Evolutionary conservation across 53 echinoderm and acorn worm genomes (phyloP).

Genomic region (Pentamera pediparva): DNA sequence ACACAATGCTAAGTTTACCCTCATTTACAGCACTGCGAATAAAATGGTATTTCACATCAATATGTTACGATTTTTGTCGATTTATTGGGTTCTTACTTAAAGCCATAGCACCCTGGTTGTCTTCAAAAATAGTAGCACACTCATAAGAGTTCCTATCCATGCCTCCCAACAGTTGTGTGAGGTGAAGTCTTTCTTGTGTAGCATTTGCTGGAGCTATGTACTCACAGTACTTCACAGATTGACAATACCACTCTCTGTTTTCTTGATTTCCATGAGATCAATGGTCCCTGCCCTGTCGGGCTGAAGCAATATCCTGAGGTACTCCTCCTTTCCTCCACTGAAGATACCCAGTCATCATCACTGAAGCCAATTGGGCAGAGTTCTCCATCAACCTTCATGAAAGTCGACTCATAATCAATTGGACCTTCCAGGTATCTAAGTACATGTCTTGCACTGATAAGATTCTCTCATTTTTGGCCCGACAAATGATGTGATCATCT

Average conservation of each 20-base stretch:
- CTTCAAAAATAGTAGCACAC: slow-evolving; percentile 15
- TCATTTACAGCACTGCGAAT: slow-evolving; percentile 1
- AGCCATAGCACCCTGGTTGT: slow-evolving; percentile 22
- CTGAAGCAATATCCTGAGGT: slow-evolving; percentile 27
- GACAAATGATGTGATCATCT: slow-evolving; percentile 29
- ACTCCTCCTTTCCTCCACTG: slow-evolving; percentile 36
- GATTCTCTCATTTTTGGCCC: slow-evolving; percentile 13
- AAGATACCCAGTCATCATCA: slow-evolving; percentile 36
- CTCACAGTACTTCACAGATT: slow-evolving; percentile 6
- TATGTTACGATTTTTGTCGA: slow-evolving; percentile 26
- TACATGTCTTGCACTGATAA: slow-evolving; percentile 15
- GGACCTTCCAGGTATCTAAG: slow-evolving; percentile 30
- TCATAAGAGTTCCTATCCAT: slow-evolving; percentile 13
- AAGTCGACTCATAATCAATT: slow-evolving; percentile 36
- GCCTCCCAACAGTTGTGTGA: slow-evolving; percentile 18
- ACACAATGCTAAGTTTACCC: slow-evolving; percentile 1
- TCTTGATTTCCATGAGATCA: slow-evolving; percentile 22
- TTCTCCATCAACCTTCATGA: slow-evolving; percentile 8
- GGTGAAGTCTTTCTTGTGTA: slow-evolving; percentile 15
- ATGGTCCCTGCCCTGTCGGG: slow-evolving; percentile 1
- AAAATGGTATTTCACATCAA: slow-evolving; percentile 6
- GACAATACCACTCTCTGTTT: slow-evolving; percentile 27
- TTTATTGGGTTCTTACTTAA: slow-evolving; percentile 16
- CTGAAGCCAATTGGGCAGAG: slow-evolving; percentile 30
- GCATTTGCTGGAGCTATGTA: slow-evolving; percentile 13